Conservation (phyloP, 2,113 vertebrate species). For the Cyphomyrus plagiostoma region DNA sequence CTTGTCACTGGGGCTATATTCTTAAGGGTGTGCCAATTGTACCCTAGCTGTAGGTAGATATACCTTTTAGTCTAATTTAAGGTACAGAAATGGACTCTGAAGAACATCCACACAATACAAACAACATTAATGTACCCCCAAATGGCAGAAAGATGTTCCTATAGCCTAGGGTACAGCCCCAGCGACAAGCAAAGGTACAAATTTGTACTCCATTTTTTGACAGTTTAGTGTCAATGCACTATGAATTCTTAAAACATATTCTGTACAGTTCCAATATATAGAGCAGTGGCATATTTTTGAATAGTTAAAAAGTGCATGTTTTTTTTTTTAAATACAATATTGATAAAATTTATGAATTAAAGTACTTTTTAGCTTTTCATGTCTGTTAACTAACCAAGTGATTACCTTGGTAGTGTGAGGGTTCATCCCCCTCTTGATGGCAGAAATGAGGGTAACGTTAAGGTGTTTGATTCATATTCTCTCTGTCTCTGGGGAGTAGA, state of each 20-base stretch:
- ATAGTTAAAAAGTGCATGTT: not conserved
- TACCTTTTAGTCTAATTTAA: not conserved
- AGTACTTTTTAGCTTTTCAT: not conserved
- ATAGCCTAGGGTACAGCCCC: no score
- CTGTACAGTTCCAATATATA: not conserved
- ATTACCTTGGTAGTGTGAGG: not conserved
- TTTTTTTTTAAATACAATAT: not conserved
- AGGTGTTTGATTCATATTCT: not conserved
- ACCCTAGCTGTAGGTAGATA: not conserved
- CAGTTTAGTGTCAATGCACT: not conserved
- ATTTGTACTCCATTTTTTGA: not conserved
- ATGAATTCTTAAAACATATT: not conserved
- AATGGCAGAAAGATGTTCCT: no score
- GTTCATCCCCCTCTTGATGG: not conserved
- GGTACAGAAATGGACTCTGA: not conserved
- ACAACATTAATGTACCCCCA: no score
- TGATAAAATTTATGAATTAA: not conserved
- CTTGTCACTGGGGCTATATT: not conserved
- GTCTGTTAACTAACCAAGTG: not conserved
- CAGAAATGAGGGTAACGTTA: no score
- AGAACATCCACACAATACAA: no score
- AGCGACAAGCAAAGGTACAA: not conserved
- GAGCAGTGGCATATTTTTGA: not conserved
- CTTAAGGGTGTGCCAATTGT: not conserved
- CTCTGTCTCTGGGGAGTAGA: no score